These are phyloP conservation scores for Macaria notata DNA, from an alignment of 2,888 invertebrate genomes.

Conservation along the genomic window DNA sequence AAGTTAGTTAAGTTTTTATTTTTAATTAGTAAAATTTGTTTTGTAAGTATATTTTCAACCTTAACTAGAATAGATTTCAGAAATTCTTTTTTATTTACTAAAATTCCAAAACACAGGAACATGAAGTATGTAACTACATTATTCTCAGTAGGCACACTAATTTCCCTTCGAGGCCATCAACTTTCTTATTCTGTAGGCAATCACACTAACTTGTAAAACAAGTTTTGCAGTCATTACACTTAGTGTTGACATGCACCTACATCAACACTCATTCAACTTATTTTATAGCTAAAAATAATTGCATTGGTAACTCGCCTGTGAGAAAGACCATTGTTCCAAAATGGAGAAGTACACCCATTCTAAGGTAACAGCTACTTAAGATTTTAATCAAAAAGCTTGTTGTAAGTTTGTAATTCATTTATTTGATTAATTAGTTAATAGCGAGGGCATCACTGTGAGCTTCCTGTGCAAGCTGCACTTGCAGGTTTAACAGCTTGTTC, in stretches of 20 bases:
- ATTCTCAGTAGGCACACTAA: neutral
- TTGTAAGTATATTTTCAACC: too few relatives aligned
- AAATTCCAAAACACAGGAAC: too few relatives aligned
- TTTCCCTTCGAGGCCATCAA: slow-evolving; percentile 26
- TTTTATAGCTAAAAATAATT: slow-evolving; percentile 1
- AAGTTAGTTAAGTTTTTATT: too few relatives aligned
- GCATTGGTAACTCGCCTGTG: neutral
- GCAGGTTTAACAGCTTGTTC: slow-evolving; percentile 97
- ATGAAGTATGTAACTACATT: too few relatives aligned
- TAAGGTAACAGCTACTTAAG: slow-evolving; percentile 16
- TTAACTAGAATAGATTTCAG: too few relatives aligned
- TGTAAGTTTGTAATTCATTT: slow-evolving; percentile 5
- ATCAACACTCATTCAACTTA: neutral
- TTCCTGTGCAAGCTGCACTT: slow-evolving; percentile 95
- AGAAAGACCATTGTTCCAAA: neutral
- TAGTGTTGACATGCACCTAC: slow-evolving; percentile 9
- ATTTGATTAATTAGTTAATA: slow-evolving; percentile 72
- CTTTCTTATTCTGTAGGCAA: slow-evolving; percentile 11
- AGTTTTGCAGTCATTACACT: slow-evolving; percentile 12
- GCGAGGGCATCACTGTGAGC: slow-evolving; percentile 92
- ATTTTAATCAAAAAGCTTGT: neutral
- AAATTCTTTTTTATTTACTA: too few relatives aligned
- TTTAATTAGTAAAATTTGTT: too few relatives aligned
- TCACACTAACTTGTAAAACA: slow-evolving; percentile 7
- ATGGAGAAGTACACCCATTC: slow-evolving; percentile 20